Evolutionary conservation across 2,113 vertebrate genomes (phyloP).

Genomic region (Nesogale talazaci): DNA sequence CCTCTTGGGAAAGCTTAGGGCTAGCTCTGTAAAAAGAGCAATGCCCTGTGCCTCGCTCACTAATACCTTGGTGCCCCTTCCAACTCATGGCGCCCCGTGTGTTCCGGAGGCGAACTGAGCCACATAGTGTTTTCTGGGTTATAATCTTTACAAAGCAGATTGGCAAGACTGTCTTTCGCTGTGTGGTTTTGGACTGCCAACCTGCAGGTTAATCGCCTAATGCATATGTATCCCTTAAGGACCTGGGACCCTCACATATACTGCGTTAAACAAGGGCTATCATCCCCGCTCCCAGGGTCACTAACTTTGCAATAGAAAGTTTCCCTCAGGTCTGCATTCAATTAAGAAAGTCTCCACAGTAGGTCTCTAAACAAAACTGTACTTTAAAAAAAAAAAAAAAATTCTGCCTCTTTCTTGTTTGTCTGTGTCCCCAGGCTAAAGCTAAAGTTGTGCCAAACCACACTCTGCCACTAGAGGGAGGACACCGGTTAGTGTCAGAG

Average conservation of each 20-base stretch:
- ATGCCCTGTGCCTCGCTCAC: background rate
- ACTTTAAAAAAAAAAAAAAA: background rate
- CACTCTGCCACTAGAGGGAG: constrained; percentile 73
- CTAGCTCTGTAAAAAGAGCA: constrained; percentile 40
- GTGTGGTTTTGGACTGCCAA: background rate
- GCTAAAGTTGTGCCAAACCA: background rate
- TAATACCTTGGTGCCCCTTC: background rate
- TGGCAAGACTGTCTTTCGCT: too few species aligned
- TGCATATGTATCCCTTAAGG: too few species aligned
- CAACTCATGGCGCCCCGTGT: background rate
- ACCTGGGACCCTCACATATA: background rate
- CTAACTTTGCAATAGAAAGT: background rate
- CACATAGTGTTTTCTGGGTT: background rate
- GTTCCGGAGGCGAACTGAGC: background rate
- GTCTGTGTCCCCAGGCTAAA: background rate
- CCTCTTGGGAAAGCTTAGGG: background rate
- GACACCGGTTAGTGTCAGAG: constrained; percentile 4
- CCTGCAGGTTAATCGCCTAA: too few species aligned
- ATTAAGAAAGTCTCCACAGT: background rate
- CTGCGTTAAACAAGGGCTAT: background rate
- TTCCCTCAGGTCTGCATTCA: background rate
- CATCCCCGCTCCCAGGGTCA: background rate
- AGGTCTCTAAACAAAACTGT: constrained; percentile 28
- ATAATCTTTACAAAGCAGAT: too few species aligned
- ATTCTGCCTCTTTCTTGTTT: background rate